Conservation (phyloP, 2,888 invertebrate species). For the Abrostola tripartita region DNA sequence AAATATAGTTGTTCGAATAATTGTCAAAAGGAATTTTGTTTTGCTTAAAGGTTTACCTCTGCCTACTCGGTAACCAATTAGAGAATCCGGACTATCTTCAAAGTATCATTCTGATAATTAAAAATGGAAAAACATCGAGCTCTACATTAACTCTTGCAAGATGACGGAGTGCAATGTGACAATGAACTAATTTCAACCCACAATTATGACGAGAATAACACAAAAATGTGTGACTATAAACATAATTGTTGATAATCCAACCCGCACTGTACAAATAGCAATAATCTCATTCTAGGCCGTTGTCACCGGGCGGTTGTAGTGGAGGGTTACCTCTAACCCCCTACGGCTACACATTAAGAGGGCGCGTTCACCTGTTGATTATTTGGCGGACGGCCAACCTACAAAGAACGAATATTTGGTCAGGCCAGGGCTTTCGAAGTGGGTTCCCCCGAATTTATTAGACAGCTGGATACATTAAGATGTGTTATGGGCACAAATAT, state of each 20-base stretch:
- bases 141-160: too few species aligned
- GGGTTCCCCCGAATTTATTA: constrained; percentile 70
- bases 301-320: constrained; percentile 6
- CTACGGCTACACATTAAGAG: constrained; percentile 18
- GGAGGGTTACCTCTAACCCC: constrained; percentile 11
- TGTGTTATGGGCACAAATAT: constrained; percentile 44
- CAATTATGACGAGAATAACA: constrained; percentile 19
- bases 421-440: constrained; percentile 54
- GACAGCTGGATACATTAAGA: constrained; percentile 63
- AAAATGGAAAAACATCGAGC: too few species aligned
- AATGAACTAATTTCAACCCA: too few species aligned
- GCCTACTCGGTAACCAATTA: too few species aligned
- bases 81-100: too few species aligned
- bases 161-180: too few species aligned
- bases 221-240: constrained; percentile 40
- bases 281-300: constrained; percentile 17
- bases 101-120: too few species aligned
- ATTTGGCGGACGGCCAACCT: constrained; percentile 63
- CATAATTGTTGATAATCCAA: constrained; percentile 37
- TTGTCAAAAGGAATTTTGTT: too few species aligned
- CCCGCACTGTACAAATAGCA: constrained; percentile 15
- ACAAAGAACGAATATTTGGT: constrained; percentile 62
- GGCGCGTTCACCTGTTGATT: constrained; percentile 66
- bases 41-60: too few species aligned
- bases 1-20: too few species aligned